Evolutionary conservation across 1,140 invertebrate genomes (phyloP).

Genomic region (Calephelis virginiensis): DNA sequence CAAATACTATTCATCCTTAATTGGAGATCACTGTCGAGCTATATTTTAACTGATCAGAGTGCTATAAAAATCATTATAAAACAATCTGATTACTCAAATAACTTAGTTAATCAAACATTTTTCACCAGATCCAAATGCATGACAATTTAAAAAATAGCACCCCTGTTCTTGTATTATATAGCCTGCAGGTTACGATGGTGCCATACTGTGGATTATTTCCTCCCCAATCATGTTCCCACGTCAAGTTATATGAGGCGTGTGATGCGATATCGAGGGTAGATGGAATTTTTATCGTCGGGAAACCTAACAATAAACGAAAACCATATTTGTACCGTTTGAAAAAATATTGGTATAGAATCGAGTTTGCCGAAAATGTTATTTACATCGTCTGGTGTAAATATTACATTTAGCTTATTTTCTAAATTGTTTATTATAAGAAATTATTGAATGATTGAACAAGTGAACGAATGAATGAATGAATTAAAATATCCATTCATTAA

Average conservation of each 20-base stretch:
- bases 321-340: constrained; percentile 13
- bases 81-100: too few relatives aligned
- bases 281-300: constrained; percentile 7
- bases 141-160: not conserved
- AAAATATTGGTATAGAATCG: constrained; percentile 6
- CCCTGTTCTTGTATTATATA: not conserved
- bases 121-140: too few relatives aligned
- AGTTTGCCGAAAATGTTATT: constrained; percentile 1
- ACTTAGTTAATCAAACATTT: too few relatives aligned
- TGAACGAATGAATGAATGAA: too few relatives aligned
- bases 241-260: constrained; percentile 29
- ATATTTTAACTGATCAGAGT: too few relatives aligned
- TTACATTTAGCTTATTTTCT: too few relatives aligned
- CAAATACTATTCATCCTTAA: too few relatives aligned
- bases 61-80: too few relatives aligned
- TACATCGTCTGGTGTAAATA: not conserved
- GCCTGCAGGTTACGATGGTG: not conserved
- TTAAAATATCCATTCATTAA: too few relatives aligned
- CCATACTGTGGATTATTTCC: constrained; percentile 17
- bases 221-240: constrained; percentile 20
- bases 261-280: constrained; percentile 21
- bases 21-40: too few relatives aligned
- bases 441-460: too few relatives aligned
- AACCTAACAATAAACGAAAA: constrained; percentile 16
- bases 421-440: too few relatives aligned